These are phyloP conservation scores for Arion vulgaris DNA, from an alignment of 1,140 invertebrate genomes.

Conservation along the genomic window DNA sequence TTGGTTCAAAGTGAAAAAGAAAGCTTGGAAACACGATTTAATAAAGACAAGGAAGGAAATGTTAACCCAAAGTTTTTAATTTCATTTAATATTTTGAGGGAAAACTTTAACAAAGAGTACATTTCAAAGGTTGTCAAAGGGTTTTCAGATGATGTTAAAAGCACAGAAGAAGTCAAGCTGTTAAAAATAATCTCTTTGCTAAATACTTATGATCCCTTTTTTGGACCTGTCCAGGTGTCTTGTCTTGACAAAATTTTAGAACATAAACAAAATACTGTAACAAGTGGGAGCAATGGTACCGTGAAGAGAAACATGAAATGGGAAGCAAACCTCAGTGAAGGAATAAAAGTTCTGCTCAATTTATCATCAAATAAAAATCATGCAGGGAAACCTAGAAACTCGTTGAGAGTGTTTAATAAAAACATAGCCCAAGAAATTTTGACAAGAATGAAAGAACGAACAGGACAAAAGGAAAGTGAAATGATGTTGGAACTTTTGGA, in stretches of 20 bases:
- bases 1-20: slow-evolving; percentile 52
- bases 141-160: slow-evolving; percentile 45
- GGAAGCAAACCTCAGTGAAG: slow-evolving; percentile 48
- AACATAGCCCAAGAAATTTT: slow-evolving; percentile 49
- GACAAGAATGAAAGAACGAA: slow-evolving; percentile 29
- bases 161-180: slow-evolving; percentile 40
- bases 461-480: slow-evolving; percentile 39
- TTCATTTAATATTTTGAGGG: slow-evolving; percentile 56
- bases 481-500: slow-evolving; percentile 43
- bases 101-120: slow-evolving; percentile 51
- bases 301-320: slow-evolving; percentile 36
- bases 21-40: slow-evolving; percentile 13
- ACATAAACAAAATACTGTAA: neutral
- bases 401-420: slow-evolving; percentile 44
- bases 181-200: slow-evolving; percentile 52
- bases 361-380: slow-evolving; percentile 39
- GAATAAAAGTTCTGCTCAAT: slow-evolving; percentile 47
- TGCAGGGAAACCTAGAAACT: slow-evolving; percentile 28
- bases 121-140: slow-evolving; percentile 46
- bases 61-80: slow-evolving; percentile 53
- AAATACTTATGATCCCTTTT: slow-evolving; percentile 52
- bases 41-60: slow-evolving; percentile 26
- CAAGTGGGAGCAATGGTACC: neutral
- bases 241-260: slow-evolving; percentile 41
- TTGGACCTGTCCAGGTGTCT: slow-evolving; percentile 42